Percentiles rank a stretch among this genome's conserved stretches.
Conservation (phyloP, 2,888 invertebrate genomes). For the Mamestra brassicae region DNA sequence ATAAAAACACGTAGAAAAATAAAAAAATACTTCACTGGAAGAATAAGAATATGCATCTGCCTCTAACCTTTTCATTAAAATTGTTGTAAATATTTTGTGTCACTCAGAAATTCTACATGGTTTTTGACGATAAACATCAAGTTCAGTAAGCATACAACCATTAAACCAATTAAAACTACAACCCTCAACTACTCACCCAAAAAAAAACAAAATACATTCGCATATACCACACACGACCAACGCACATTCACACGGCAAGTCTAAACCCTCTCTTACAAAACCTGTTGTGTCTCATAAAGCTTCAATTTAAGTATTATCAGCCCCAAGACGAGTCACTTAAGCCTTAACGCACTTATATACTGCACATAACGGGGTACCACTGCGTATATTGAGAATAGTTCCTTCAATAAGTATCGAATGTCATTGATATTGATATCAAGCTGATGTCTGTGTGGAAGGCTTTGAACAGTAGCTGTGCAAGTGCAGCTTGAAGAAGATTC, state of each 20-base stretch:
- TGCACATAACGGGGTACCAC: slow-evolving; percentile 40
- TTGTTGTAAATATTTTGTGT: neutral
- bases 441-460: slow-evolving; percentile 2
- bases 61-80: neutral
- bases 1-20: neutral
- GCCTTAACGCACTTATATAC: slow-evolving; percentile 69
- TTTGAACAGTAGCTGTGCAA: slow-evolving; percentile 38
- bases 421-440: slow-evolving; percentile 38
- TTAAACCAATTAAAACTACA: neutral
- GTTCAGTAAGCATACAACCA: neutral
- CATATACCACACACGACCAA: slow-evolving; percentile 34
- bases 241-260: slow-evolving; percentile 45
- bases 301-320: slow-evolving; percentile 73
- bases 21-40: neutral
- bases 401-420: slow-evolving; percentile 44
- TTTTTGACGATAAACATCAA: neutral
- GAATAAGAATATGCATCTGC: neutral
- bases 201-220: slow-evolving; percentile 13
- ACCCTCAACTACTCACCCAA: neutral
- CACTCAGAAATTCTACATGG: neutral
- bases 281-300: slow-evolving; percentile 71
- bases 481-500: neutral
- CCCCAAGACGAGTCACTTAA: slow-evolving; percentile 72
- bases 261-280: slow-evolving; percentile 68
- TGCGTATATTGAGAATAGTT: slow-evolving; percentile 33